Evolutionary conservation across 2,113 vertebrate species (phyloP), one percentile per base, ranked within the genome.

Genomic region (Vulpes lagopus): DNA sequence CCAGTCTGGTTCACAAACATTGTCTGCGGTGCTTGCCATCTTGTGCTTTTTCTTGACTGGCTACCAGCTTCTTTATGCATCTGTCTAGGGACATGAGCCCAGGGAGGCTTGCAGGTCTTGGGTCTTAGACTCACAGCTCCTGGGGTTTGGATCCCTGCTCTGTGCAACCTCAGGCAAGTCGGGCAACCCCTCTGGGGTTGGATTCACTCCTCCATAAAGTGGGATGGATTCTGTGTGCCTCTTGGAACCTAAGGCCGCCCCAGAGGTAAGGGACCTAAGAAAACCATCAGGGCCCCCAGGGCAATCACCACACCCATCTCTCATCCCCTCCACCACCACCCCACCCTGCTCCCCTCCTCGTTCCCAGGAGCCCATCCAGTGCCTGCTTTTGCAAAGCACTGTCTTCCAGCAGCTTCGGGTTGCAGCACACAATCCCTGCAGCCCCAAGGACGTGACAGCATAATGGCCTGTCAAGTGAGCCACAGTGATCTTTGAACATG

Each of bases 401-500:
- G 30, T 69, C 73, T 10, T 64, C 1, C 35, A 49, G 79, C 67
- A 30, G 53, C 89, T 20, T 27, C 1, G 0, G 69, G 60, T 38
- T 7, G 3, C 78, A 64, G 71, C 69, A 5, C 6, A 6, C 38
- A 59, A 30, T 62, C 25, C 51, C 64, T 14, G 76, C 19, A 53
- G 69, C 87, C 71, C 1, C 8, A 2, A 59, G 76, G 82, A 67
- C 84, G 19, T 51, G 94, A 17, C 97, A 81, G 65, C 96, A 89
- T 73, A 22, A 35, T 16, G 53, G 91, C 95, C 14, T 19, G 23
- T 86, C 94, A 43, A 83, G 81, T 55, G 92, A 95, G 87, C 95
- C 51, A 73, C 94, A n/a, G 81, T 73, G 97, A 95, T 94, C 81
- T 43, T 53, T 96, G 89, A 93, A 91, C 91, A 27, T 0, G 5